Conservation (phyloP, 2,888 invertebrate genomes). For the Pristionchus fissidentatus region DNA sequence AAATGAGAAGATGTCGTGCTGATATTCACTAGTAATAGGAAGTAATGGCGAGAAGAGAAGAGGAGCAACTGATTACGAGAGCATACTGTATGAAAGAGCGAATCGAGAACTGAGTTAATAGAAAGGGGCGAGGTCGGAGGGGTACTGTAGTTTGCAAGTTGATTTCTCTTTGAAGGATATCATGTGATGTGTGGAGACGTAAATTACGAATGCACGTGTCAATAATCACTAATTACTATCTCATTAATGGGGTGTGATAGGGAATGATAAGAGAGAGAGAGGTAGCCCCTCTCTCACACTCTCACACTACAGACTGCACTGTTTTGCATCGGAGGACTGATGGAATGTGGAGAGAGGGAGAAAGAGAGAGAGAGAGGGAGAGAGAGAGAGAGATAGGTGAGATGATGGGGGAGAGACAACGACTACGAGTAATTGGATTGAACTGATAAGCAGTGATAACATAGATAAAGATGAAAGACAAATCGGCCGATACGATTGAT, state of each 20-base stretch:
- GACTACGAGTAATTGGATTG: background rate
- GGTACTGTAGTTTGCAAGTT: background rate
- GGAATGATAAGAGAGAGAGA: too few species aligned
- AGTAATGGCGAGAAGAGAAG: too few species aligned
- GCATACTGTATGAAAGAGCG: too few species aligned
- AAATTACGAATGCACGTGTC: background rate
- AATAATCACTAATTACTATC: conserved; percentile 9
- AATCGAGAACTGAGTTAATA: background rate
- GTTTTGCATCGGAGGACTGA: conserved; percentile 14
- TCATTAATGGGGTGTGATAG: background rate
- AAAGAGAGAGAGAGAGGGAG: too few species aligned
- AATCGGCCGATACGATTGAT: too few species aligned
- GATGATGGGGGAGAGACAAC: too few species aligned
- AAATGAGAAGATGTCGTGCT: conserved; percentile 3
- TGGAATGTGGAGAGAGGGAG: too few species aligned
- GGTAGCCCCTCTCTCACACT: too few species aligned
- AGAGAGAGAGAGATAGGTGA: too few species aligned
- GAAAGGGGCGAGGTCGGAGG: background rate
- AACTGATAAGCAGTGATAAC: too few species aligned
- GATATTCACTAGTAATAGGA: too few species aligned
- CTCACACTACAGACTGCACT: conserved; percentile 32
- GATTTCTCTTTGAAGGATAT: background rate
- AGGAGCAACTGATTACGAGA: too few species aligned
- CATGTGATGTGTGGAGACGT: background rate
- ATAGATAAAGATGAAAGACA: conserved; percentile 16